Evolutionary conservation across 2,113 vertebrate species (phyloP).

Genomic region (Macquaria ambigua): DNA sequence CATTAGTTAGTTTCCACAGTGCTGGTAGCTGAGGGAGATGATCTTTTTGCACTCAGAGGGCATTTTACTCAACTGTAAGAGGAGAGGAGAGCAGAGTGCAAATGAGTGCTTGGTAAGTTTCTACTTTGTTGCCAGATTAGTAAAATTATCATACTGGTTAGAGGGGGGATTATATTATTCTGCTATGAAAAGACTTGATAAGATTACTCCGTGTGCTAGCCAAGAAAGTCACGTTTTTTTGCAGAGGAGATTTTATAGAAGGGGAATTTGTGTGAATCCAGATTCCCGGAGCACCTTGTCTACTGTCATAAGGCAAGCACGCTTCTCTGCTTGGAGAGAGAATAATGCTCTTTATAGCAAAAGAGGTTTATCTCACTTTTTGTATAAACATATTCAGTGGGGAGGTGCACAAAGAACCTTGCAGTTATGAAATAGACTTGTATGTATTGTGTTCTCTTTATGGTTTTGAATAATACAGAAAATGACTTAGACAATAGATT

Average conservation of each 20-base stretch:
- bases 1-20: constrained; percentile 14
- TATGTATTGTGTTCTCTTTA: neutral
- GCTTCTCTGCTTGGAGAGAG: neutral
- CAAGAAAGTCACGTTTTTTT: neutral
- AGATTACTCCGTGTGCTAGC: neutral
- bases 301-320: neutral
- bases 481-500: neutral
- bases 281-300: constrained; percentile 4
- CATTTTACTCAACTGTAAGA: constrained; percentile 76
- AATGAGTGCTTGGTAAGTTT: constrained; percentile 70
- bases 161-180: constrained; percentile 1
- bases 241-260: neutral
- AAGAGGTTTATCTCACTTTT: constrained; percentile 10
- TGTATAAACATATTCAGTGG: neutral
- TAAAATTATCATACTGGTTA: neutral
- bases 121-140: constrained; percentile 25
- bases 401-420: neutral
- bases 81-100: constrained; percentile 53
- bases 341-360: neutral
- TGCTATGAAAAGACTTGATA: neutral
- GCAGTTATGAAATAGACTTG: neutral
- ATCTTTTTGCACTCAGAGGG: constrained; percentile 71
- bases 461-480: neutral
- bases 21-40: constrained; percentile 64
- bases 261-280: constrained; percentile 17